Conservation (phyloP, 2,797 vertebrate genomes). For the Danio tinwini region DNA sequence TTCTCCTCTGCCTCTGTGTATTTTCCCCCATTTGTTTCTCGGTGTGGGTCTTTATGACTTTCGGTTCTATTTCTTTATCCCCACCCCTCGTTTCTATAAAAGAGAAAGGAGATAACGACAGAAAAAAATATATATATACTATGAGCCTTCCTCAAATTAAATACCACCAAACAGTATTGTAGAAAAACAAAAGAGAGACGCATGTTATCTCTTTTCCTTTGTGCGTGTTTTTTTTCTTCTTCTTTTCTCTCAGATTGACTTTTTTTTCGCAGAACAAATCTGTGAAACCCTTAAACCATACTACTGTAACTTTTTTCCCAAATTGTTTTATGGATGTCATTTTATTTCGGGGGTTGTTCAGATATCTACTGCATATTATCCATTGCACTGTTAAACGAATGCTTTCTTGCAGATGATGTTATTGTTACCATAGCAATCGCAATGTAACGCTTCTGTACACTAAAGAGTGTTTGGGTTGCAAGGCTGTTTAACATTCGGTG, state of each 20-base stretch:
- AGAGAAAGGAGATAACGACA: constrained; percentile 58
- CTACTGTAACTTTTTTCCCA: constrained; percentile 73
- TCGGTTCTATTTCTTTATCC: constrained; percentile 53
- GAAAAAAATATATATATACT: constrained; percentile 42
- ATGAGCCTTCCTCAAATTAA: constrained; percentile 46
- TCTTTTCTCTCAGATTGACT: constrained; percentile 27
- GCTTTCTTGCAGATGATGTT: constrained; percentile 22
- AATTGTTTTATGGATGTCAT: constrained; percentile 59
- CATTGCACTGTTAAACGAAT: constrained; percentile 61
- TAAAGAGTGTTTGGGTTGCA: constrained; percentile 50
- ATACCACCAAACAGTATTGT: constrained; percentile 74
- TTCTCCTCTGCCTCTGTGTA: constrained; percentile 24
- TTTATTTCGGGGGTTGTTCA: constrained; percentile 68
- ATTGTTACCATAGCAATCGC: constrained; percentile 47
- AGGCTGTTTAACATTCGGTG: constrained; percentile 31
- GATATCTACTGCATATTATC: constrained; percentile 57
- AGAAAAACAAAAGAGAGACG: constrained; percentile 62
- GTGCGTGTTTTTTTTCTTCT: not conserved
- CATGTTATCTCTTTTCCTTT: constrained; percentile 65
- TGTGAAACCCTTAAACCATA: constrained; percentile 47
- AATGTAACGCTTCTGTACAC: constrained; percentile 56
- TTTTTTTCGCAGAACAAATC: constrained; percentile 23
- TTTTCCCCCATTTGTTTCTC: constrained; percentile 21
- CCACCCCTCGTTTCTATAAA: constrained; percentile 69
- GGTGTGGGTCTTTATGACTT: constrained; percentile 13